Evolutionary conservation across 2,113 vertebrate genomes (phyloP), one percentile per base, ranked within the genome.

Genomic region (Melanerpes aurifrons): DNA sequence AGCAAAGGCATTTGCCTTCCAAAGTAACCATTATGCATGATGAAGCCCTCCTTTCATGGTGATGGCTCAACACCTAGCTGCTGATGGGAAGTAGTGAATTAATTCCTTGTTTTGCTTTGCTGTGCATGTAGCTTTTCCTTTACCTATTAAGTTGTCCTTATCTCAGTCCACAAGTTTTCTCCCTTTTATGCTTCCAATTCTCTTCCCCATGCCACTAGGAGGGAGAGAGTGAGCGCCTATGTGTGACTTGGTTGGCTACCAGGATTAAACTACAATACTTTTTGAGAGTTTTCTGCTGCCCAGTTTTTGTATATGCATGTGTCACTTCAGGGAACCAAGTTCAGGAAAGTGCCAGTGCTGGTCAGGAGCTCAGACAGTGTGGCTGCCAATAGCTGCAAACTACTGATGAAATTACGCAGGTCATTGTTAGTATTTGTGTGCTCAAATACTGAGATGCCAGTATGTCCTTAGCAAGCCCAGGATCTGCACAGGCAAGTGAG

Each of bases 151-250:
- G 54, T 22, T 31, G 9, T n/a, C 18, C 25, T 77, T 69, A 53
- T n/a, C 20, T 77, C 69, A 87, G 31, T 8, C 10, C 57, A 63
- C 4, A 15, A 47, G 6, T n/a, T 81, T 57, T 77, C 56, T 53
- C 12, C 7, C 22, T 53, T 53, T 53, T 24, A 25, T 22, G 22
- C 22, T 53, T 53, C 50, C 50, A 53, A 25, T 25, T 25, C 50
- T 53, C 22, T 53, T 12, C 22, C 22, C 50, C 22, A 53, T 53
- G 22, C 12, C 50, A 24, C 12, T 53, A 53, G 22, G 21, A 50
- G 48, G 48, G 21, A 50, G 48, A 50, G 48, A 71, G 10, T 0
- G 0, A 63, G 48, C 0, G 0, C 17, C 29, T 62, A 12, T 15
- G 35, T 8, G 56, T 31, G 17, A 24, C n/a, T 32, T 19, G 87